A percentile compares a stretch with the other conserved stretches of the same genome.
Evolutionary conservation across 1,140 invertebrate species (phyloP).

Genomic region (Drosophila orosa): DNA sequence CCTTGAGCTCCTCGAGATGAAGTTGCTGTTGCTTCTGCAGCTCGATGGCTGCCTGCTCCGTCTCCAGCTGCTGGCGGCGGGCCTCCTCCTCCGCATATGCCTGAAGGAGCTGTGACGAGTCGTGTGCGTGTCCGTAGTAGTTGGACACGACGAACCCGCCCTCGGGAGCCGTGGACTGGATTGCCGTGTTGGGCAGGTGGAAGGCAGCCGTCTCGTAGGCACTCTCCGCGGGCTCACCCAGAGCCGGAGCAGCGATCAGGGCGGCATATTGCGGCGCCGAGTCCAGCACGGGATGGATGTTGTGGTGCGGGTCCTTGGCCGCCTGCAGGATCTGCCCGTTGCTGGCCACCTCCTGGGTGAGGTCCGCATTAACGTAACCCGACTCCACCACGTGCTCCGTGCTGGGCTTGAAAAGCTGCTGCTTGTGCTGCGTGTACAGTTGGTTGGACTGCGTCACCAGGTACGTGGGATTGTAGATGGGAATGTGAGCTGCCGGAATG

Average conservation of each 20-base stretch:
- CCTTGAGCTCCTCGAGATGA: constrained; percentile 54
- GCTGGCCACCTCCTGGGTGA: constrained; percentile 82
- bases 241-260: constrained; percentile 69
- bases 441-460: constrained; percentile 83
- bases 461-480: constrained; percentile 83
- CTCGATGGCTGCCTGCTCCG: constrained; percentile 68
- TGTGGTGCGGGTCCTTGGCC: constrained; percentile 77
- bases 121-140: constrained; percentile 70
- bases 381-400: constrained; percentile 63
- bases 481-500: constrained; percentile 69
- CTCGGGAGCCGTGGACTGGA: constrained; percentile 50
- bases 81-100: constrained; percentile 76
- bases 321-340: constrained; percentile 82
- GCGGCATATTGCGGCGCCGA: constrained; percentile 74
- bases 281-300: constrained; percentile 74
- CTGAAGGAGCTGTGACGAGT: constrained; percentile 70
- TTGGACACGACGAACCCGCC: constrained; percentile 80
- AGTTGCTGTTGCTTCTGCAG: constrained; percentile 63
- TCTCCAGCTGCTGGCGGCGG: constrained; percentile 65
- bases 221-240: constrained; percentile 49
- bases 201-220: constrained; percentile 67
- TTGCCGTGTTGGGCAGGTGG: constrained; percentile 65
- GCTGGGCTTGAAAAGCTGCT: constrained; percentile 80
- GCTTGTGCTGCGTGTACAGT: constrained; percentile 77
- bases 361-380: constrained; percentile 72